Conservation (phyloP, 2,113 vertebrate genomes). For the Chamaea fasciata region DNA sequence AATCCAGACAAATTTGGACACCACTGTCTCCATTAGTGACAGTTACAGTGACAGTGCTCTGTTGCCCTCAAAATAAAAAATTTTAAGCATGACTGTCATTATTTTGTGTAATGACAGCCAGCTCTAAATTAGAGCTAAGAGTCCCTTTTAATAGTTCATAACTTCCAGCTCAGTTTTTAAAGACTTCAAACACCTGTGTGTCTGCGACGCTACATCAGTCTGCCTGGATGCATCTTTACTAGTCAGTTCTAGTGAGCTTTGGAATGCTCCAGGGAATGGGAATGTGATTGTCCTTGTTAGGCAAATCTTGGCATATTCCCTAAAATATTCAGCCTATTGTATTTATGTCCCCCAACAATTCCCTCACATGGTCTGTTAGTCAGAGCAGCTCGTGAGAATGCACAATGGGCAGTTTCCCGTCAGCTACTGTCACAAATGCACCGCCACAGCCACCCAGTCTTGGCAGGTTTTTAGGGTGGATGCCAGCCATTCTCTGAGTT, state of each 20-base stretch:
- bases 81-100: background rate
- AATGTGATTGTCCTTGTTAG: background rate
- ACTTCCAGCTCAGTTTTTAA: background rate
- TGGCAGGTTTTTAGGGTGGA: background rate
- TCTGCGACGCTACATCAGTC: background rate
- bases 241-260: background rate
- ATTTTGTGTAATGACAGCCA: background rate
- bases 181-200: background rate
- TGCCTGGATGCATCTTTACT: background rate
- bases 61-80: background rate
- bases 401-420: background rate
- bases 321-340: background rate
- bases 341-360: background rate
- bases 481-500: background rate
- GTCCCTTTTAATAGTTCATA: background rate
- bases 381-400: background rate
- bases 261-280: background rate
- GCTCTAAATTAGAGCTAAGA: background rate
- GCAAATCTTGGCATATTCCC: background rate
- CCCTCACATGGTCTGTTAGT: background rate
- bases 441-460: background rate
- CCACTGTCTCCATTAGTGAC: background rate
- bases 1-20: background rate
- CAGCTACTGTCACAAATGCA: rapidly evolving
- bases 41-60: background rate